A percentile compares a stretch with the other conserved stretches of the same genome.
Conservation (phyloP, 2,113 vertebrate species). For the Hydrochoerus hydrochaeris region DNA sequence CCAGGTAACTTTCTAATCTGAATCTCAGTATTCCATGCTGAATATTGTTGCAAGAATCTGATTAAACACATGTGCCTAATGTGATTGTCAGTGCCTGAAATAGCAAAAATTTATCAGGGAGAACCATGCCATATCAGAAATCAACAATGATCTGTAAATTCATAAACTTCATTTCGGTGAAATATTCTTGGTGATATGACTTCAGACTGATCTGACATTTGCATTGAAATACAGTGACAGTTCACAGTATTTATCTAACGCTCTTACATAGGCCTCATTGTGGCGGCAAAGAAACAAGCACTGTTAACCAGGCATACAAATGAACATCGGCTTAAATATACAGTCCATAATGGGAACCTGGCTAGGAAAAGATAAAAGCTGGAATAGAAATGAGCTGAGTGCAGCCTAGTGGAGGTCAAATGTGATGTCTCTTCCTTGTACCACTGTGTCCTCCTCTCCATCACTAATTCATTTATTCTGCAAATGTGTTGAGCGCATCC, state of each 20-base stretch:
- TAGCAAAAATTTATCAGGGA: conserved; percentile 66
- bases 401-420: not conserved
- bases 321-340: conserved; percentile 1
- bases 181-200: conserved; percentile 61
- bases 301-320: conserved; percentile 59
- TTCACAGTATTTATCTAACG: conserved; percentile 64
- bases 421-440: not conserved
- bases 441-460: not conserved
- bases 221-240: conserved; percentile 67
- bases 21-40: rapidly evolving
- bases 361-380: not conserved
- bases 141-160: conserved; percentile 69
- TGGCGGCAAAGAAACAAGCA: conserved; percentile 21
- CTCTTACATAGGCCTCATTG: conserved; percentile 51
- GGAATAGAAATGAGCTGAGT: conserved; percentile 11
- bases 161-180: conserved; percentile 74
- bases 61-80: conserved; percentile 59
- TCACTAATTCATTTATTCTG: conserved; percentile 42
- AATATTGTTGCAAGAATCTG: not conserved
- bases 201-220: conserved; percentile 72
- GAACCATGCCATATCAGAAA: conserved; percentile 50
- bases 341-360: not conserved
- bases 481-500: not conserved
- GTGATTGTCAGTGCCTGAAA: conserved; percentile 68
- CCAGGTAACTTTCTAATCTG: conserved; percentile 82